phyloP scores from a whole-genome alignment of 2,888 invertebrate genomes.

The Lutraria lutraria region DNA sequence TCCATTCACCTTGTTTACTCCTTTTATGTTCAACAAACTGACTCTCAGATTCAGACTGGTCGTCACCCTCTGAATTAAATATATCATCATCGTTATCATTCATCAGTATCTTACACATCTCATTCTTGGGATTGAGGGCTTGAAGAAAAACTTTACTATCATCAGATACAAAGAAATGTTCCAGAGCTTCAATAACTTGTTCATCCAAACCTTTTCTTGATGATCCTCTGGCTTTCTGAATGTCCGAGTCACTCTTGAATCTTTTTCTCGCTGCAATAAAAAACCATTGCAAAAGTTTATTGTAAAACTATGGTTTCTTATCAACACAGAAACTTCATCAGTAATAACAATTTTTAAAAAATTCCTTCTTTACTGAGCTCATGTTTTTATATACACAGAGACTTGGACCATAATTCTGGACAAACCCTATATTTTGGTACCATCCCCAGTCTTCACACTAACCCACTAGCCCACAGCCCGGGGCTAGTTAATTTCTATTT shows the following conservation, averaged over 20 bases:
- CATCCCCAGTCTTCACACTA: too few species aligned
- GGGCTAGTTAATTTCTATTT: too few species aligned
- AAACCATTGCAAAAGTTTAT: not conserved
- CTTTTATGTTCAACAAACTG: not conserved
- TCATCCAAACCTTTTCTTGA: conserved; percentile 28
- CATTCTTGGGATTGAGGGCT: conserved; percentile 2
- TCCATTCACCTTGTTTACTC: not conserved
- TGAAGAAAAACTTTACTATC: conserved; percentile 9
- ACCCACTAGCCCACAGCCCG: too few species aligned
- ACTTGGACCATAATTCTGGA: too few species aligned
- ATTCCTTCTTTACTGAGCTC: too few species aligned
- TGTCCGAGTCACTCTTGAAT: conserved; percentile 45
- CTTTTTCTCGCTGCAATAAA: conserved; percentile 28
- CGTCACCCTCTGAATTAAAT: not conserved
- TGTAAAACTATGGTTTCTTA: not conserved
- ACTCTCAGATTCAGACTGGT: not conserved
- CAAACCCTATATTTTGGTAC: too few species aligned
- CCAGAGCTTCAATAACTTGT: conserved; percentile 38
- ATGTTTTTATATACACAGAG: too few species aligned
- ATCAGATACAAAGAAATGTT: conserved; percentile 46
- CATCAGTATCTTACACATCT: conserved; percentile 36
- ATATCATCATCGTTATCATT: conserved; percentile 16
- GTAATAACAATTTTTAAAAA: too few species aligned
- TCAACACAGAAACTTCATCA: not conserved
- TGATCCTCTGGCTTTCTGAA: conserved; percentile 2